Conservation (phyloP, 2,797 vertebrate species). For the Anableps anableps region DNA sequence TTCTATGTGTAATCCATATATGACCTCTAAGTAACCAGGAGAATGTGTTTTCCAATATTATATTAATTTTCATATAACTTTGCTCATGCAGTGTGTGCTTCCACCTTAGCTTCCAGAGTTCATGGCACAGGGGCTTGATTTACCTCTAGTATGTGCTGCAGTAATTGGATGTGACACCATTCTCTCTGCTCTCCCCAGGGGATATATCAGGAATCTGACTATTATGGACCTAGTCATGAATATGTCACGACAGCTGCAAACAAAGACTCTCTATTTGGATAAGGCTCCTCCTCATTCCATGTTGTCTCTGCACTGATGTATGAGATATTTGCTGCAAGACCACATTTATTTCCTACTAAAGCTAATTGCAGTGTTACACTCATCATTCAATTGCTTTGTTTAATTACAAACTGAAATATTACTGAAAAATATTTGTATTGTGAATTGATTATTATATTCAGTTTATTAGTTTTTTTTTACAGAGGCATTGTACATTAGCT, state of each 20-base stretch:
- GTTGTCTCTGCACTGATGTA: slow-evolving; percentile 64
- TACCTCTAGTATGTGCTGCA: slow-evolving; percentile 74
- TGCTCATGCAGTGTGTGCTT: slow-evolving; percentile 28
- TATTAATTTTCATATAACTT: slow-evolving; percentile 69
- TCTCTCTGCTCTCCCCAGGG: slow-evolving; percentile 75
- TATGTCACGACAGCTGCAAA: slow-evolving; percentile 79
- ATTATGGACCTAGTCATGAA: slow-evolving; percentile 82
- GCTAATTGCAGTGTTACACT: slow-evolving; percentile 68
- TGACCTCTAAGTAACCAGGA: slow-evolving; percentile 64
- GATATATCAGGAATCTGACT: slow-evolving; percentile 78
- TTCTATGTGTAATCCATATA: slow-evolving; percentile 71
- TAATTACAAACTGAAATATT: slow-evolving; percentile 17
- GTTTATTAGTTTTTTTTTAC: neutral
- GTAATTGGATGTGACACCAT: slow-evolving; percentile 83
- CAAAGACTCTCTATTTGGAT: slow-evolving; percentile 75
- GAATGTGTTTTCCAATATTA: slow-evolving; percentile 73
- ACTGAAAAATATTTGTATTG: slow-evolving; percentile 14
- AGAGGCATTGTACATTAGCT: neutral
- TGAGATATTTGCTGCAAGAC: slow-evolving; percentile 59
- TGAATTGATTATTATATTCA: neutral
- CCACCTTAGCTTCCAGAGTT: slow-evolving; percentile 65
- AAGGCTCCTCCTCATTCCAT: slow-evolving; percentile 58
- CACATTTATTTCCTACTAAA: slow-evolving; percentile 64
- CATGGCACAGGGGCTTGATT: slow-evolving; percentile 76
- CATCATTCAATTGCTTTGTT: slow-evolving; percentile 70